Percentiles rank a stretch among this genome's conserved stretches.
These are phyloP conservation scores for Engraulis encrasicolus DNA, from an alignment of 2,113 vertebrate species.

Conservation along the genomic window DNA sequence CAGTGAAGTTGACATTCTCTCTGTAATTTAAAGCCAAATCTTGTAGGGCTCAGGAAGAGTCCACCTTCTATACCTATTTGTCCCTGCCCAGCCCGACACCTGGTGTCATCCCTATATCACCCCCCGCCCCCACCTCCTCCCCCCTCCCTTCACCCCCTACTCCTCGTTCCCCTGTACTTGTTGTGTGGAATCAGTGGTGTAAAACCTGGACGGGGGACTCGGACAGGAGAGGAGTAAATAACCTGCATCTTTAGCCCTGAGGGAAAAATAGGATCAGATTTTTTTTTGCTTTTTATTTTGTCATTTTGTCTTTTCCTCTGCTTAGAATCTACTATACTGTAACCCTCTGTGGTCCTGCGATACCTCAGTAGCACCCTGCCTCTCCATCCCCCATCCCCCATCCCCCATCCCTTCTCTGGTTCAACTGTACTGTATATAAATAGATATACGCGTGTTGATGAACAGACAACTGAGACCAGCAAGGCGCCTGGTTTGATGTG, in stretches of 20 bases:
- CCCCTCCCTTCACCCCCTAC: not conserved
- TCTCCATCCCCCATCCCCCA: not conserved
- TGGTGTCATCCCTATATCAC: not conserved
- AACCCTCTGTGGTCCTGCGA: not conserved
- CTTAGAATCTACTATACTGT: constrained; percentile 5
- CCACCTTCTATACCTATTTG: not conserved
- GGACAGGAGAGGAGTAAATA: constrained; percentile 11
- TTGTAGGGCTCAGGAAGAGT: not conserved
- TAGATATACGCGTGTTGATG: constrained; percentile 21
- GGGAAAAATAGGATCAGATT: not conserved
- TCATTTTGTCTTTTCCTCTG: not conserved
- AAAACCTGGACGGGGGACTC: not conserved
- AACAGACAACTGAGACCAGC: not conserved
- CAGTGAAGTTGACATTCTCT: constrained; percentile 5
- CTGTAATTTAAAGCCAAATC: constrained; percentile 13
- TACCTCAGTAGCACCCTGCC: not conserved
- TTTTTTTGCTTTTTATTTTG: not conserved
- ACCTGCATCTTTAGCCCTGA: not conserved
- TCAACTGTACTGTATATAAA: too few species aligned
- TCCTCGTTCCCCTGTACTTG: not conserved
- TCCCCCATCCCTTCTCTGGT: not conserved
- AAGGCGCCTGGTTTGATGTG: not conserved
- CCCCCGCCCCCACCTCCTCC: not conserved
- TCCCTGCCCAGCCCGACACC: not conserved
- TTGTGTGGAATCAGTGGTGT: constrained; percentile 3